These are phyloP conservation scores for Halcyon badia DNA, from an alignment of 2,797 vertebrate genomes.

Conservation along the genomic window DNA sequence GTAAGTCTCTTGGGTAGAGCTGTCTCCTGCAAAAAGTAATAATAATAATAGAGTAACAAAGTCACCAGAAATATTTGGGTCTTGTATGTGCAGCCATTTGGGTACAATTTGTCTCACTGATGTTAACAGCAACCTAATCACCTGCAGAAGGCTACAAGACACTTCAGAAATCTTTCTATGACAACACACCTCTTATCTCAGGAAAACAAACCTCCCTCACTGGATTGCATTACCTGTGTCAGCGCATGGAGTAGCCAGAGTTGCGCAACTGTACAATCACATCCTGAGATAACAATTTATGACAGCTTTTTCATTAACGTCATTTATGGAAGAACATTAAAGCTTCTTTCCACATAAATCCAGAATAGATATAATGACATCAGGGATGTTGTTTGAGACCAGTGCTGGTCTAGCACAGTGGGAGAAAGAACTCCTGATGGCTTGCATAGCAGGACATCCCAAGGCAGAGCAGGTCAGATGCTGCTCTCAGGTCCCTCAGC, in stretches of 20 bases:
- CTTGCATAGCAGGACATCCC: not conserved
- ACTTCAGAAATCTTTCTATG: not conserved
- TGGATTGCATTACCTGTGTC: not conserved
- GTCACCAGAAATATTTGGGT: not conserved
- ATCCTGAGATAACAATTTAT: not conserved
- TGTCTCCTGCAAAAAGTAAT: not conserved
- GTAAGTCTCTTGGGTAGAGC: not conserved
- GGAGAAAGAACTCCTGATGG: not conserved
- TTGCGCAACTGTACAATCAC: not conserved
- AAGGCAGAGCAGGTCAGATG: not conserved
- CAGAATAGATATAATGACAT: not conserved
- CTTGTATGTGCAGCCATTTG: not conserved
- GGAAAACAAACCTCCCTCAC: not conserved
- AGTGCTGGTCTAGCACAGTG: not conserved
- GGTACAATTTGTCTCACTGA: not conserved
- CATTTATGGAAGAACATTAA: not conserved
- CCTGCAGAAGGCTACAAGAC: not conserved
- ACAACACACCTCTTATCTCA: conserved; percentile 23
- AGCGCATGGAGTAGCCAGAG: not conserved
- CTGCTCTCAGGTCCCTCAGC: not conserved
- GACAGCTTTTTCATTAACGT: not conserved
- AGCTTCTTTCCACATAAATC: not conserved
- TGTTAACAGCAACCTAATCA: conserved; percentile 18
- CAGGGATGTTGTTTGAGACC: not conserved
- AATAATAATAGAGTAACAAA: not conserved